Evolutionary conservation across 2,113 vertebrate species (phyloP).

Genomic region (Macaca nemestrina): DNA sequence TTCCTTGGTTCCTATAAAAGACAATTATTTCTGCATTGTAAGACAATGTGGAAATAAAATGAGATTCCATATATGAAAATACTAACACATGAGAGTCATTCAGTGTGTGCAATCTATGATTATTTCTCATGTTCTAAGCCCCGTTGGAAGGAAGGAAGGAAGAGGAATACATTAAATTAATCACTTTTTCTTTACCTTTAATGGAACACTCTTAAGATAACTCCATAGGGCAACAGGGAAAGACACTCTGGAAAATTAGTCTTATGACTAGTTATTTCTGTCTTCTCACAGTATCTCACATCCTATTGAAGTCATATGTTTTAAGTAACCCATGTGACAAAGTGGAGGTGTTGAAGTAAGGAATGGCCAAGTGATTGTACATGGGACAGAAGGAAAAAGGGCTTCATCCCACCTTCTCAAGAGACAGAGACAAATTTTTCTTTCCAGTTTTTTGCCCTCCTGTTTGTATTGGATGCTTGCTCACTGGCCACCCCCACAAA

Average conservation of each 20-base stretch:
- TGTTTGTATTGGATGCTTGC: neutral
- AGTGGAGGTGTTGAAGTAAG: neutral
- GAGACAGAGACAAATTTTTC: neutral
- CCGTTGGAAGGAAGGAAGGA: neutral
- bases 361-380: neutral
- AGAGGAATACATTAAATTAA: neutral
- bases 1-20: neutral
- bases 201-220: neutral
- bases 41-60: neutral
- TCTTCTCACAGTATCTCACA: neutral
- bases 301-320: neutral
- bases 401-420: neutral
- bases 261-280: neutral
- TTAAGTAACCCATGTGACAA: neutral
- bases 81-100: neutral
- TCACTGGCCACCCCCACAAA: neutral
- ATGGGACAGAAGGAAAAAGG: neutral
- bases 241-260: neutral
- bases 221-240: neutral
- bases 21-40: neutral
- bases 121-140: neutral
- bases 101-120: neutral
- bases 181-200: neutral
- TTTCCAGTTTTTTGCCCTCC: too few relatives aligned
- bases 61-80: neutral